Percentiles rank a stretch among this genome's conserved stretches.
phyloP scores from a whole-genome alignment of 2,888 invertebrate genomes.

The Caradrina kadenii region DNA sequence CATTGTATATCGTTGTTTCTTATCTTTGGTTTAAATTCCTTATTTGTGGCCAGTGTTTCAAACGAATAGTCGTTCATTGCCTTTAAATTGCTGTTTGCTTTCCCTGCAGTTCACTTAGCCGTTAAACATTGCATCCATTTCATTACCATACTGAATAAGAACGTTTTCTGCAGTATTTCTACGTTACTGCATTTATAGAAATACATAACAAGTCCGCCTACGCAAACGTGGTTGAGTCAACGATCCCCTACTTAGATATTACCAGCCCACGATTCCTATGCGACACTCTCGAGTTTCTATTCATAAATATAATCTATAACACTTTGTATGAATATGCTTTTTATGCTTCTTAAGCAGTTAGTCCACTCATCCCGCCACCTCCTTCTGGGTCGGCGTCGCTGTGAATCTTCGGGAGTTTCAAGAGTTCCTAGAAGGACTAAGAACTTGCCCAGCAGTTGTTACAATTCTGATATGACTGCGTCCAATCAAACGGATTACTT shows the following conservation, averaged over 20 bases:
- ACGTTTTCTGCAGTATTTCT: slow-evolving; percentile 65
- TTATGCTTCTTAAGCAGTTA: not conserved
- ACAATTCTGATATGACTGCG: not conserved
- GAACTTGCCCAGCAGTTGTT: not conserved
- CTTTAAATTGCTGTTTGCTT: slow-evolving; percentile 59
- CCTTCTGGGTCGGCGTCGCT: no score
- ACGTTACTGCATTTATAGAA: slow-evolving; percentile 57
- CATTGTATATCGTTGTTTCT: slow-evolving; percentile 17
- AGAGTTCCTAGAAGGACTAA: no score
- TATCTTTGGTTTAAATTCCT: slow-evolving; percentile 43
- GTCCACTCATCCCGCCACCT: not conserved
- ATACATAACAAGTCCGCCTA: slow-evolving; percentile 70
- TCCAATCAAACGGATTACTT: slow-evolving; percentile 1
- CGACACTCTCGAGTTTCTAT: slow-evolving; percentile 65
- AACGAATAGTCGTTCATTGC: slow-evolving; percentile 40
- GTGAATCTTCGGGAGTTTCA: no score
- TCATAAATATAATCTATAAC: slow-evolving; percentile 35
- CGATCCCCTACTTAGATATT: slow-evolving; percentile 70
- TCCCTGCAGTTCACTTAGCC: slow-evolving; percentile 47
- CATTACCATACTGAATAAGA: slow-evolving; percentile 70
- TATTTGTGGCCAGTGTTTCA: slow-evolving; percentile 46
- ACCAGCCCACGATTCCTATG: slow-evolving; percentile 63
- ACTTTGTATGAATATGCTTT: not conserved
- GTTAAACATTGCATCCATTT: slow-evolving; percentile 65
- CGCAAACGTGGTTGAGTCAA: slow-evolving; percentile 73